phyloP scores from a whole-genome alignment of 1,140 invertebrate species.

The Battus philenor region DNA sequence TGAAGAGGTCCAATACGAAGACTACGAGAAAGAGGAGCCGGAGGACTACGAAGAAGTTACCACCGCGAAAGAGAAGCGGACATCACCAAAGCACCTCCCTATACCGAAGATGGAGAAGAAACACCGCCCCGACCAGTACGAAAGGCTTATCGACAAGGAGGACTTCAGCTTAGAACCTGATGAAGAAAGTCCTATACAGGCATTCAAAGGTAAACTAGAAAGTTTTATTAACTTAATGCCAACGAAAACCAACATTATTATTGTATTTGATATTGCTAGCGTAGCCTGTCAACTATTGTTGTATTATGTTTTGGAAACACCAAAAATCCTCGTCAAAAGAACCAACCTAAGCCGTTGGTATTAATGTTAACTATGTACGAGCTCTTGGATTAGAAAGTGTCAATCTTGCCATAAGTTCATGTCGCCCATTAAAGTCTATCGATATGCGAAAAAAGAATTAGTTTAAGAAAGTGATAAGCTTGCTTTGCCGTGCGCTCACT shows the following conservation, averaged over 20 bases:
- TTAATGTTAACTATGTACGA: not conserved
- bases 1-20: slow-evolving; percentile 6
- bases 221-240: not conserved
- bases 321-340: too few species aligned
- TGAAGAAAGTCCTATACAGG: slow-evolving; percentile 13
- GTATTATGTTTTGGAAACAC: too few species aligned
- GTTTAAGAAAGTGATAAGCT: not conserved
- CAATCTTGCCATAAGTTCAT: too few species aligned
- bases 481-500: not conserved
- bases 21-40: slow-evolving; percentile 5
- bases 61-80: not conserved
- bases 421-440: too few species aligned
- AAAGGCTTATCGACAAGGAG: slow-evolving; percentile 11
- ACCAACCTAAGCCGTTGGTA: too few species aligned
- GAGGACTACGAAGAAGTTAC: slow-evolving; percentile 4
- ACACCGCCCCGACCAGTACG: slow-evolving; percentile 1
- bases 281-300: too few species aligned
- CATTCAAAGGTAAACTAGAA: slow-evolving; percentile 6
- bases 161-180: slow-evolving; percentile 11
- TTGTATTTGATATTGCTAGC: too few species aligned
- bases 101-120: slow-evolving; percentile 8
- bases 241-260: not conserved
- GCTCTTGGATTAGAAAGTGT: not conserved
- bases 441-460: not conserved
- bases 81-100: not conserved